Conservation (phyloP, 1,140 invertebrate species). For the Yoshiicerus persimilis region DNA sequence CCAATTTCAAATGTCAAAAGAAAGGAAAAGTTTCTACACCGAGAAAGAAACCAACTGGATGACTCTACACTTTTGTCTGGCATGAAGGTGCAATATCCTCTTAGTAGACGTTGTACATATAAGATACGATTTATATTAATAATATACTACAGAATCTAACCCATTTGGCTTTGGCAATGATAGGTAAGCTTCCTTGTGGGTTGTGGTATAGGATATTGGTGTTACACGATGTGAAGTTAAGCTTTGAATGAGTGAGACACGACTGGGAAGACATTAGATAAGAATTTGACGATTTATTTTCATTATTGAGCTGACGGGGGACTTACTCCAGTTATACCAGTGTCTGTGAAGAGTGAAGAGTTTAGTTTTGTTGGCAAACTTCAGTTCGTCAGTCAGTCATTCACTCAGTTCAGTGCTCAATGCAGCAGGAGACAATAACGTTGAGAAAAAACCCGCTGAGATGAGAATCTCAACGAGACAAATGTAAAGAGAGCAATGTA, state of each 20-base stretch:
- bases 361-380: not conserved
- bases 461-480: not conserved
- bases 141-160: not conserved
- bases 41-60: no score
- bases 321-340: not conserved
- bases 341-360: not conserved
- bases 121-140: not conserved
- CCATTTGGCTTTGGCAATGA: not conserved
- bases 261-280: not conserved
- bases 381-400: not conserved
- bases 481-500: not conserved
- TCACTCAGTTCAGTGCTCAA: not conserved
- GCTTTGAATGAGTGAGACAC: not conserved
- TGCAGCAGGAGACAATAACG: not conserved
- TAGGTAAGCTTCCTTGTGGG: not conserved
- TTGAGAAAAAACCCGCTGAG: not conserved
- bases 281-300: conserved; percentile 18
- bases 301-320: conserved; percentile 7
- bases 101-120: not conserved
- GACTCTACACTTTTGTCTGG: no score
- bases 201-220: no score
- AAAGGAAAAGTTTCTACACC: no score
- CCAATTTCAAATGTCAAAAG: not conserved
- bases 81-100: not conserved
- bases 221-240: no score